Evolutionary conservation across 1,140 invertebrate genomes (phyloP).

Genomic region (Chrysoperla carnea): DNA sequence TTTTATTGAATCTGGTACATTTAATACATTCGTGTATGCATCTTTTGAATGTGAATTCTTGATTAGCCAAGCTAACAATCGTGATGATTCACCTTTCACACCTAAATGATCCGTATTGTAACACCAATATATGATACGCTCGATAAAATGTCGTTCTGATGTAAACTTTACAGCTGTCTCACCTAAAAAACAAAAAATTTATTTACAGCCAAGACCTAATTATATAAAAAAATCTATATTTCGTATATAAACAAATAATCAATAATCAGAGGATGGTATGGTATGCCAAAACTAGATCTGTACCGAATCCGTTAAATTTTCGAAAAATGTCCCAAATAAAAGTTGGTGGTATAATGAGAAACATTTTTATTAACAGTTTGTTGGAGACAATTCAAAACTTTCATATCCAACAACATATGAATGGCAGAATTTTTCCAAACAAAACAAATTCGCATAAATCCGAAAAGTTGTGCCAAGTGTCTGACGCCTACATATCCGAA

Average conservation of each 20-base stretch:
- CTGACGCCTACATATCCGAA: too few relatives aligned
- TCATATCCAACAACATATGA: too few relatives aligned
- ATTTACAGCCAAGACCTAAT: too few relatives aligned
- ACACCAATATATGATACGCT: conserved; percentile 58
- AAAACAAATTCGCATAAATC: too few relatives aligned
- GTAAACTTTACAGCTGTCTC: conserved; percentile 40
- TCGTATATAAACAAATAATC: conserved; percentile 20
- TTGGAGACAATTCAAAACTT: too few relatives aligned
- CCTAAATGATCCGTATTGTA: conserved; percentile 60
- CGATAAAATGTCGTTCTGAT: conserved; percentile 33
- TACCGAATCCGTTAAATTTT: too few relatives aligned
- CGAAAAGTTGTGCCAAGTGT: too few relatives aligned
- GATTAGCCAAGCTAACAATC: conserved; percentile 64
- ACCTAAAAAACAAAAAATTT: conserved; percentile 26
- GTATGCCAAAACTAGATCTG: too few relatives aligned
- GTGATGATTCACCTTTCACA: conserved; percentile 67
- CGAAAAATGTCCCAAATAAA: too few relatives aligned
- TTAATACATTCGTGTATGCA: conserved; percentile 35
- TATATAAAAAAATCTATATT: neutral
- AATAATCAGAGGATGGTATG: conserved; percentile 19
- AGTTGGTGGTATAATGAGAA: too few relatives aligned
- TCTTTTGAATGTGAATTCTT: conserved; percentile 41
- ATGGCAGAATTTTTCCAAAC: too few relatives aligned
- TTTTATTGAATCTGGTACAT: conserved; percentile 47
- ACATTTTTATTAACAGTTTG: too few relatives aligned